Evolutionary conservation across 2,888 invertebrate species (phyloP).

Genomic region (Pseudococcus longispinus): DNA sequence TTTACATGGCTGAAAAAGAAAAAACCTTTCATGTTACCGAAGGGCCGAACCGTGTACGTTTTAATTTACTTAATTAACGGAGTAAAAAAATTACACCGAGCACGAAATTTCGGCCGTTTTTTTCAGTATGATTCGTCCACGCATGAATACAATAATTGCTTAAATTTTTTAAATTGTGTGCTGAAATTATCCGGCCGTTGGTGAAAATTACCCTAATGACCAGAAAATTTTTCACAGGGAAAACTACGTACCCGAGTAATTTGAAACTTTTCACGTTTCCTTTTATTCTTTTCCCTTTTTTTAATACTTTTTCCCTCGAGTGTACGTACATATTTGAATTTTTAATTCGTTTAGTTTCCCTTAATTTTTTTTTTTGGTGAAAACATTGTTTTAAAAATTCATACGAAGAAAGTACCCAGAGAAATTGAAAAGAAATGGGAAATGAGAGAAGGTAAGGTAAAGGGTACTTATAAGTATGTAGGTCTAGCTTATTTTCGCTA

Average conservation of each 20-base stretch:
- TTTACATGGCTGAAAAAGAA: not conserved
- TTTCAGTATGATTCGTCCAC: not conserved
- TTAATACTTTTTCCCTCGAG: not conserved
- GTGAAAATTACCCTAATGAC: not conserved
- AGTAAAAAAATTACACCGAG: not conserved
- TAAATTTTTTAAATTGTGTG: not conserved
- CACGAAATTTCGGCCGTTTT: slow-evolving; percentile 2
- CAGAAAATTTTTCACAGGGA: not conserved
- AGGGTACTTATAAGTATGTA: too few species aligned
- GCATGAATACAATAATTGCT: not conserved
- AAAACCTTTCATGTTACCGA: slow-evolving; percentile 11
- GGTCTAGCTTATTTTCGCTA: too few species aligned
- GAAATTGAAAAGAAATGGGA: too few species aligned
- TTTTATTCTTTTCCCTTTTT: not conserved
- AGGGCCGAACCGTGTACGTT: slow-evolving; percentile 14
- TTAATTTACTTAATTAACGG: slow-evolving; percentile 28
- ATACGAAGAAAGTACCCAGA: too few species aligned
- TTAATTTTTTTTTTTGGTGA: not conserved
- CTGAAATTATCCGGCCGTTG: not conserved
- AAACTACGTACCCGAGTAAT: not conserved
- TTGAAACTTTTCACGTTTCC: not conserved
- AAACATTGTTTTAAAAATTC: not conserved
- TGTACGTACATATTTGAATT: not conserved
- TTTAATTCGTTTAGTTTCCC: not conserved
- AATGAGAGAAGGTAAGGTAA: too few species aligned